Conservation (phyloP, 1,140 invertebrate genomes). For the Dendroctonus ponderosae region DNA sequence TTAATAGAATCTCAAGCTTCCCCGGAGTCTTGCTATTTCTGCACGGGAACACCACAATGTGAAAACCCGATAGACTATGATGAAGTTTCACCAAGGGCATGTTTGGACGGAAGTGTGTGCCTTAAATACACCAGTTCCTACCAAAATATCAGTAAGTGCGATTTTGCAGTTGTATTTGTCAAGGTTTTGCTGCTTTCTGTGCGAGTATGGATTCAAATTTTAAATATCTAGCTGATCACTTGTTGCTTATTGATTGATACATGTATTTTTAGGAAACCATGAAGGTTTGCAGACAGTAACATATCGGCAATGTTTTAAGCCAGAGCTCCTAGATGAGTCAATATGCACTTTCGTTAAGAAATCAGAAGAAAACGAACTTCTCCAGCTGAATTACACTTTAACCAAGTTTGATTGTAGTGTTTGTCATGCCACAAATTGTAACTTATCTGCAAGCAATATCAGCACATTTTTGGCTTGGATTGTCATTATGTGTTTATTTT, state of each 20-base stretch:
- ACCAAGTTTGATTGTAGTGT: neutral
- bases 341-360: slow-evolving; percentile 10
- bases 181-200: neutral
- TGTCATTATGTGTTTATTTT: too few species aligned
- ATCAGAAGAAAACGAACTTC: neutral
- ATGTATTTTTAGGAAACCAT: neutral
- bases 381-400: slow-evolving; percentile 8
- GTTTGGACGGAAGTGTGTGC: slow-evolving; percentile 6
- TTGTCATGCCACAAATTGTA: slow-evolving; percentile 10
- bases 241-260: neutral
- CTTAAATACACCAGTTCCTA: slow-evolving; percentile 9
- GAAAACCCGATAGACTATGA: slow-evolving; percentile 5
- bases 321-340: neutral
- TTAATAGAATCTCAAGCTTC: slow-evolving; percentile 6
- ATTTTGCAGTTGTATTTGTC: neutral
- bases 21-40: slow-evolving; percentile 12
- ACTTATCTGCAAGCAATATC: neutral
- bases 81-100: slow-evolving; percentile 4
- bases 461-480: slow-evolving; percentile 1
- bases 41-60: slow-evolving; percentile 14
- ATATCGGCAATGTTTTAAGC: slow-evolving; percentile 11
- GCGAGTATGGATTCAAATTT: neutral
- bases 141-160: neutral
- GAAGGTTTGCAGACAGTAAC: neutral
- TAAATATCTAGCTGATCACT: neutral